phyloP scores from a whole-genome alignment of 2,888 invertebrate genomes.

The Pollenia griseotomentosa region DNA sequence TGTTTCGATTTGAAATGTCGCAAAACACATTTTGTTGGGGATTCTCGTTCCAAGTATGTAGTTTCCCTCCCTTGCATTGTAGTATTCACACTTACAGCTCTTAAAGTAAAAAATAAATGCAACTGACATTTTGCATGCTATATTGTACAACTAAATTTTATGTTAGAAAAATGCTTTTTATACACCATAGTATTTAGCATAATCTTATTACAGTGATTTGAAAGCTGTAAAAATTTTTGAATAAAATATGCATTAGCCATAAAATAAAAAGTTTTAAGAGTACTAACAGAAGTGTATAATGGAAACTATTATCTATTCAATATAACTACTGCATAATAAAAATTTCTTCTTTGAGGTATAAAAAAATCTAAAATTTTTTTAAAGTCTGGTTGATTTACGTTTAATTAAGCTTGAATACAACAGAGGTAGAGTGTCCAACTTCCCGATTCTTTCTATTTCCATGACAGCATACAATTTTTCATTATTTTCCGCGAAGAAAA shows the following conservation, averaged over 20 bases:
- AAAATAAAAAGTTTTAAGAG: not conserved
- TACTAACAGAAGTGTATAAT: no score
- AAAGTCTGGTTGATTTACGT: no score
- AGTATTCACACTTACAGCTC: constrained; percentile 21
- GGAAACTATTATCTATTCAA: no score
- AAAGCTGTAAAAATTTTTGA: not conserved
- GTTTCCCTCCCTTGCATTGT: not conserved
- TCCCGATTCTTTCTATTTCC: no score
- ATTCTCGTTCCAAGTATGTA: not conserved
- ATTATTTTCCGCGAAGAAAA: no score
- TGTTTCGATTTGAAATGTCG: not conserved
- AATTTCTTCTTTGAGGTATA: no score
- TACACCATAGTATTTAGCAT: constrained; percentile 44
- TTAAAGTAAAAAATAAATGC: constrained; percentile 31
- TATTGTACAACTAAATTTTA: constrained; percentile 43
- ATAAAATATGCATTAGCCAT: not conserved
- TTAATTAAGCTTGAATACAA: no score
- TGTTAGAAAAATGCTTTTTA: constrained; percentile 30
- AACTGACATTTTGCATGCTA: constrained; percentile 40
- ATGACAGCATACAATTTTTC: no score
- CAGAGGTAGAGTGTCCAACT: no score
- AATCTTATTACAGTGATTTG: constrained; percentile 49
- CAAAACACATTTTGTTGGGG: not conserved
- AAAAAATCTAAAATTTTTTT: no score
- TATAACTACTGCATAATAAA: no score